Base-by-base conservation (phyloP, 2,888 invertebrate species). In the Arctia plantaginis region DNA sequence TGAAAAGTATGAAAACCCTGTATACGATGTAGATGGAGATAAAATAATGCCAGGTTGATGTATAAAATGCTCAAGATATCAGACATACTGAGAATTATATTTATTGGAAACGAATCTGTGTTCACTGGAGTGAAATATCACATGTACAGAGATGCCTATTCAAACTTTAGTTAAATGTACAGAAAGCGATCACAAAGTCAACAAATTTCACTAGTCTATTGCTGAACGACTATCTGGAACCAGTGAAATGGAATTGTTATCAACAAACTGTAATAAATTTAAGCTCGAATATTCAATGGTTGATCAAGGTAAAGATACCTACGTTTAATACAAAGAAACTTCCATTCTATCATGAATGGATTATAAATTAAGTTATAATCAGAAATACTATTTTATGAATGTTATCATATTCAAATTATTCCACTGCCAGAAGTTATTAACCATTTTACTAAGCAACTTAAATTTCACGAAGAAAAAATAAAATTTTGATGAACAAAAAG, bases 41-140 rank as follows among this genome's bases (percentile, higher is more conserved):
- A 8, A n/a, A 18, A 39, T 27, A 30, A 67, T n/a, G 13, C 66
- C 8, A 67, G 15, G 27, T 39, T 23, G 7, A 23, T 23, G 23
- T 23, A 67, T 20, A 67, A 62, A 62, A 33, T n/a, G 66, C 59
- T 64, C 35, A 23, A 67, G 35, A 23, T 47, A 68, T 64, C 62
- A 62, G 75, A 73, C 70, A 71, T 66, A 77, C 65, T 66, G 65
- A 75, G 67, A 78, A 79, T 77, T 66, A 79, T 66, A 82, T 77
- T 80, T 68, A 80, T 80, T 80, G 78, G 70, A 78, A 77, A 75
- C 33, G 70, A 70, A 79, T 76, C 72, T 15, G 69, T 74, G 77
- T 77, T 80, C 79, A 80, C 39, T 64, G 76, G 59, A 80, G 73
- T 74, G 80, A 77, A 77, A 72, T 83, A 80, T 80, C 71, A 73